Percentiles rank a stretch among this genome's conserved stretches.
These are phyloP conservation scores for Vandiemenella viatica DNA, from an alignment of 2,888 invertebrate species.

Conservation along the genomic window DNA sequence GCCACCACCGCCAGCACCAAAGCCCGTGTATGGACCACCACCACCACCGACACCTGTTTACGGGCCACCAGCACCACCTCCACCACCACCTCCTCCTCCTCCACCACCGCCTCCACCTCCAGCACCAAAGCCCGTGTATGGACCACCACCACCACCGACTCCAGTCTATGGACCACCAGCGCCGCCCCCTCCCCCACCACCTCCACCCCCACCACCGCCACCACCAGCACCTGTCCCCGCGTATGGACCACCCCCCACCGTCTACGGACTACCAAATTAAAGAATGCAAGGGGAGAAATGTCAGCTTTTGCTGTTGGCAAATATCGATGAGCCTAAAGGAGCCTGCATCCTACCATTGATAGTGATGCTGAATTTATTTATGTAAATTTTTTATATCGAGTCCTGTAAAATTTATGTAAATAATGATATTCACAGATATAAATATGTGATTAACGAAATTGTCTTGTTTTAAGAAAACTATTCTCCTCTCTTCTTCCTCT, in stretches of 20 bases:
- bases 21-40: background rate
- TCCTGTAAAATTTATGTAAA: background rate
- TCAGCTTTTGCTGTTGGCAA: background rate
- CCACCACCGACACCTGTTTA: background rate
- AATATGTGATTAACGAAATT: background rate
- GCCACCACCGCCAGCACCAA: background rate
- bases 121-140: background rate
- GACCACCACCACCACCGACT: slow-evolving; percentile 1
- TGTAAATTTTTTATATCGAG: no score
- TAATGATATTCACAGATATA: background rate
- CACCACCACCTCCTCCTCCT: slow-evolving; percentile 6
- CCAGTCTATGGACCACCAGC: background rate
- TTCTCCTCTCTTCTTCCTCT: no score
- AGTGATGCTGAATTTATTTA: no score
- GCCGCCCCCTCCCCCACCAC: slow-evolving; percentile 6
- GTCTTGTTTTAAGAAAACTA: no score
- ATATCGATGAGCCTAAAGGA: background rate
- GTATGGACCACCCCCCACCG: background rate
- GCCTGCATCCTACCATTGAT: no score
- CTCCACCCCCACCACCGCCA: slow-evolving; percentile 6
- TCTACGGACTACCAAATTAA: background rate
- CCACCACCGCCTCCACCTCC: slow-evolving; percentile 5
- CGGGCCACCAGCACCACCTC: background rate
- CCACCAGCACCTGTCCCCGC: background rate
- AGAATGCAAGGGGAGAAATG: background rate